Percentiles rank a stretch among this genome's conserved stretches.
Evolutionary conservation across 2,113 vertebrate species (phyloP).

Genomic region (Desmodus rotundus): DNA sequence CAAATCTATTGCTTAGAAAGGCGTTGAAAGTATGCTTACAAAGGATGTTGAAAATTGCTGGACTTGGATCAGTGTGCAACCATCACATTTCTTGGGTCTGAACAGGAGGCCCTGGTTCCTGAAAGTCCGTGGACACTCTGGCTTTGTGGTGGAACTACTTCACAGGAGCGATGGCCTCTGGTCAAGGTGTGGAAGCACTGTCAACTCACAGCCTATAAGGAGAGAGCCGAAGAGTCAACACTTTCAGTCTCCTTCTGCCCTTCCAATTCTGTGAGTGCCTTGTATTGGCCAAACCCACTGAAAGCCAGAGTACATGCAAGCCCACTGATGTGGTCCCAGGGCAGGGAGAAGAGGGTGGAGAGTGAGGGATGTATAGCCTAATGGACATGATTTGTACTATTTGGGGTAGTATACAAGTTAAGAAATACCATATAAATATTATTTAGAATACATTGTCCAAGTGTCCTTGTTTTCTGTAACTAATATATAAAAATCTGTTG

Average conservation of each 20-base stretch:
- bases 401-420: neutral
- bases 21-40: neutral
- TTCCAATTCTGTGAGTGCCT: neutral
- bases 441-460: neutral
- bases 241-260: neutral
- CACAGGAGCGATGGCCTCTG: neutral
- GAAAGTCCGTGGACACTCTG: neutral
- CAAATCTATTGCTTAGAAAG: neutral
- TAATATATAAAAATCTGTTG: neutral
- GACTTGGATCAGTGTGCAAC: neutral
- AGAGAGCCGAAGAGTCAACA: neutral
- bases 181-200: neutral
- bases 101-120: neutral
- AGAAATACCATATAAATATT: neutral
- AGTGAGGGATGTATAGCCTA: neutral
- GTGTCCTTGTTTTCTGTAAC: neutral
- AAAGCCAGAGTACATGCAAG: neutral
- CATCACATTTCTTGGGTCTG: neutral
- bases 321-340: accelerated
- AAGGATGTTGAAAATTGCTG: neutral
- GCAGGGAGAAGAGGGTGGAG: neutral
- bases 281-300: neutral
- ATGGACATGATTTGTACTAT: neutral
- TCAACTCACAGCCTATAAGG: neutral
- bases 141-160: neutral